Evolutionary conservation across 2,797 vertebrate genomes (phyloP), one percentile per base, ranked within the genome.

Genomic region (Pseudochromis fuscus): DNA sequence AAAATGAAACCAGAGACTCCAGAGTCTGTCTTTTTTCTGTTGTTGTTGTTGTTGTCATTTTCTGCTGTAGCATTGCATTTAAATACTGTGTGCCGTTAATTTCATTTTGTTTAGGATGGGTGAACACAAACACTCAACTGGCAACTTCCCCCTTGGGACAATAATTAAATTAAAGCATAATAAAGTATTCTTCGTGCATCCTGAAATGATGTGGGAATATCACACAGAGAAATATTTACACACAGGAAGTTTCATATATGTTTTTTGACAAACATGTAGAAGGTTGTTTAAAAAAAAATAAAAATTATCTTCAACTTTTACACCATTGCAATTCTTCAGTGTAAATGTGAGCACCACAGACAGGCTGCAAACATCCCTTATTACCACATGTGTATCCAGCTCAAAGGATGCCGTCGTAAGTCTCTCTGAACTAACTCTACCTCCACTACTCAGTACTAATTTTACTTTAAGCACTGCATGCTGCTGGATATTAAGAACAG

Each of bases 91-190:
- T 50, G 58, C 71, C 67, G 72, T 68, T 86, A 85, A 90, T 90
- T 89, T 84, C 51, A 77, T 90, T 87, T 86, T 84, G 82, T 87
- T 87, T 83, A 75, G 84, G 79, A 89, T 89, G 83, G 74, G 67
- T 91, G 81, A 86, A 85, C 83, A 86, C 44, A 55, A 79, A 83
- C 61, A 84, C 83, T 72, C 61, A 65, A 80, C 63, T 73, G 84
- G 80, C 80, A 89, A 75, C 67, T 57, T 82, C 28, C 73, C 79
- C 73, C 79, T 73, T 52, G 70, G 74, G 77, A 88, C 69, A 49
- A 51, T 81, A 84, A 91, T 88, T 82, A 67, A 82, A 79, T 85
- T 52, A 82, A 79, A 82, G 38, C 59, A 76, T 77, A 69, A 87
- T 69, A 77, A 86, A 75, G 71, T 64, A 73, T 82, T 84, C 61